Conservation (phyloP, 2,113 vertebrate species). For the Neolamprologus tretocephalus region DNA sequence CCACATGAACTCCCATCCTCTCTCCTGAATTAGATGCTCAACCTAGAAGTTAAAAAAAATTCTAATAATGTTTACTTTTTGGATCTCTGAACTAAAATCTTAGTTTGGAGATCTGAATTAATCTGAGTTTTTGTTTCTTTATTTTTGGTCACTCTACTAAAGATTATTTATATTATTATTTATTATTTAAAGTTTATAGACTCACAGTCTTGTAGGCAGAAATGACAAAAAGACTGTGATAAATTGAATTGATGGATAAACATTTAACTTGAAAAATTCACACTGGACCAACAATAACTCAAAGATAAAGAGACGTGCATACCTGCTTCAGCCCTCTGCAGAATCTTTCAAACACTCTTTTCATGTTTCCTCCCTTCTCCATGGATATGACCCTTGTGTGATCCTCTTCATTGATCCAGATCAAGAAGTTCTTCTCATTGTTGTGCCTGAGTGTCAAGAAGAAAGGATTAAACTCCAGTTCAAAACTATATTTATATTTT, state of each 20-base stretch:
- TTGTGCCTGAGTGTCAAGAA: constrained; percentile 76
- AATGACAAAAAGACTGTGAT: not conserved
- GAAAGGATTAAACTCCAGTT: not conserved
- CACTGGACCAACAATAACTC: not conserved
- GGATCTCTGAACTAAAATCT: not conserved
- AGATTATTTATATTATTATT: not conserved
- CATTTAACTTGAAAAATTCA: not conserved
- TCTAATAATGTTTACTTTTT: not conserved
- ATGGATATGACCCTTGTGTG: constrained; percentile 91
- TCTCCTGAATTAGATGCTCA: constrained; percentile 83
- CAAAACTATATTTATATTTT: not conserved
- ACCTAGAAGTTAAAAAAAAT: constrained; percentile 64
- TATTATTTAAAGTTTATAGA: not conserved
- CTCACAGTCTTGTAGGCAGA: not conserved
- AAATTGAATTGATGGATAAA: not conserved
- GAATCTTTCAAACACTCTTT: constrained; percentile 89
- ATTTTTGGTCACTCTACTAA: not conserved
- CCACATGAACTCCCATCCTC: constrained; percentile 97
- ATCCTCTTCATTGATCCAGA: constrained; percentile 94
- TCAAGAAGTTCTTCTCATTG: constrained; percentile 87
- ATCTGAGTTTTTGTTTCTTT: rapidly evolving
- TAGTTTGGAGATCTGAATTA: rapidly evolving
- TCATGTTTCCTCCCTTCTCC: constrained; percentile 94
- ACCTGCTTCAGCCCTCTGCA: constrained; percentile 88
- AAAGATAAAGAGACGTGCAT: not conserved